Evolutionary conservation across 1,140 invertebrate species (phyloP).

Genomic region (Campoletis sonorensis): DNA sequence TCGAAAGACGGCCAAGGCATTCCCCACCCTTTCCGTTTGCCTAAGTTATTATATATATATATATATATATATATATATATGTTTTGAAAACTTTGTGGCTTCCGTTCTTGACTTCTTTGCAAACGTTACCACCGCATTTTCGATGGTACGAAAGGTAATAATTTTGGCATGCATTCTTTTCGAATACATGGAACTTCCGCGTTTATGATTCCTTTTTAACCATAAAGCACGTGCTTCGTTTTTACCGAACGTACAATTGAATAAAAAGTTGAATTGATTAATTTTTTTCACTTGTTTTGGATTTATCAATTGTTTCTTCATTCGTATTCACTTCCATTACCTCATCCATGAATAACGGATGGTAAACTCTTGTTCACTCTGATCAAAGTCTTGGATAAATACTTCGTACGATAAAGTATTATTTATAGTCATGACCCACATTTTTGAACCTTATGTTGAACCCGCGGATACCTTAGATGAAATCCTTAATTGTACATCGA

Average conservation of each 20-base stretch:
- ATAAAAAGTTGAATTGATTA: no score
- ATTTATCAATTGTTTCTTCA: no score
- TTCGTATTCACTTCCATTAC: no score
- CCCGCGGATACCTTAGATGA: background rate
- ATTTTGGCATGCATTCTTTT: no score
- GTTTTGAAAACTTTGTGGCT: background rate
- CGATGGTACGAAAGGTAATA: background rate
- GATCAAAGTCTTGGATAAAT: background rate
- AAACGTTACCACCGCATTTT: background rate
- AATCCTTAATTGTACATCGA: background rate
- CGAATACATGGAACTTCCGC: no score
- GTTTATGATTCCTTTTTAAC: no score
- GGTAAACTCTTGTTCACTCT: background rate
- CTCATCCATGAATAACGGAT: background rate
- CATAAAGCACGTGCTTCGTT: no score
- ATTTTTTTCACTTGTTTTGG: no score
- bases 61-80: background rate
- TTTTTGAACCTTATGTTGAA: background rate
- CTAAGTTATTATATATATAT: background rate
- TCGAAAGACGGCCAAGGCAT: constrained; percentile 14
- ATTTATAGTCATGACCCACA: background rate
- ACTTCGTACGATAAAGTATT: background rate
- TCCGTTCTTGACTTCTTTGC: constrained; percentile 6
- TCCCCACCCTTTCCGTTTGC: background rate
- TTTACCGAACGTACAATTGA: no score